A percentile compares a stretch with the other conserved stretches of the same genome.
phyloP scores from a whole-genome alignment of 35 echinoderm and acorn worm genomes.

The Nesometra sesokonis region DNA sequence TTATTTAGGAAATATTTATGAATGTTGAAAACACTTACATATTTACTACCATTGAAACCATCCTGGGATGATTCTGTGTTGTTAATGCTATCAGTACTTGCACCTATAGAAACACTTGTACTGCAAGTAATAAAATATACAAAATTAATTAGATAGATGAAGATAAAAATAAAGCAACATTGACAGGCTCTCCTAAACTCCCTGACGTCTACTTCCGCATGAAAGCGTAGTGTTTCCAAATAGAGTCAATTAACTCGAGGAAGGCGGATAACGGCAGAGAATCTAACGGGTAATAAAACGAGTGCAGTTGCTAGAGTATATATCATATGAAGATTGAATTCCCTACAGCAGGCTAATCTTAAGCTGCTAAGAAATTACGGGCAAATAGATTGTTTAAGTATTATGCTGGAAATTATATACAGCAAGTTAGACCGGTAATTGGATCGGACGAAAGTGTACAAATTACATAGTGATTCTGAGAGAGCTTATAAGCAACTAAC shows the following conservation, averaged over 20 bases:
- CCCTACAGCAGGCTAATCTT: neutral
- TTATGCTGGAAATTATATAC: neutral
- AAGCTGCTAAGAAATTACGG: neutral
- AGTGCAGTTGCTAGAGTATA: neutral
- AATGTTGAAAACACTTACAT: conserved; percentile 43
- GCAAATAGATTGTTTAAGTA: neutral
- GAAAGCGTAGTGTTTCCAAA: neutral
- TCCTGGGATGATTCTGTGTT: conserved; percentile 69
- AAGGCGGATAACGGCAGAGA: neutral
- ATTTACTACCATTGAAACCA: conserved; percentile 97
- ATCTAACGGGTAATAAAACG: neutral
- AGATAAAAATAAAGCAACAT: neutral
- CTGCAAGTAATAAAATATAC: conserved; percentile 27
- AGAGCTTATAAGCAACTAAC: too few species aligned
- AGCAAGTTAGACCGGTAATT: neutral
- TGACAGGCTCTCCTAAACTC: neutral
- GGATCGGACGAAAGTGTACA: too few species aligned
- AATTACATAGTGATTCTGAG: too few species aligned
- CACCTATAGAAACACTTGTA: conserved; percentile 37
- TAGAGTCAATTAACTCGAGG: neutral
- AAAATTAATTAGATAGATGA: conserved; percentile 1
- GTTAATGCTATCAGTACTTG: conserved; percentile 14
- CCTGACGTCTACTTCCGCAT: neutral
- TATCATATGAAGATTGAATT: neutral
- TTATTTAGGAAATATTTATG: neutral